Evolutionary conservation across 2,888 invertebrate species (phyloP).

Genomic region (Epinotia bilunana): DNA sequence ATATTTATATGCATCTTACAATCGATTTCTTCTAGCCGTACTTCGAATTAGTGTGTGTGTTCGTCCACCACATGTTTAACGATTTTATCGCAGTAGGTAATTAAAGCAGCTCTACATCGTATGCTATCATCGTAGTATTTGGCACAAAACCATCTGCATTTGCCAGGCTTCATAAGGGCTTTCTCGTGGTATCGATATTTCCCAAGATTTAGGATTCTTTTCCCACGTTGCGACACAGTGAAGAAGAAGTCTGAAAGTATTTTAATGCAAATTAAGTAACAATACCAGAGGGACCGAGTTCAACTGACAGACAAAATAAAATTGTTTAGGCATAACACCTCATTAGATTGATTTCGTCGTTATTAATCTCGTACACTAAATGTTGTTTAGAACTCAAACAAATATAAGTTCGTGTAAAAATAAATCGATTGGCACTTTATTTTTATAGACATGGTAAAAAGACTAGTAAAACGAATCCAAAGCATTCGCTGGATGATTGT

Average conservation of each 20-base stretch:
- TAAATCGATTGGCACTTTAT: conserved; percentile 36
- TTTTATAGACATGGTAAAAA: conserved; percentile 9
- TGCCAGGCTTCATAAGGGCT: conserved; percentile 17
- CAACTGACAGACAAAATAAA: background rate
- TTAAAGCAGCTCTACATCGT: conserved; percentile 39
- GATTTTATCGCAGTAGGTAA: conserved; percentile 36
- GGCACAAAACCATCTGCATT: conserved; percentile 38
- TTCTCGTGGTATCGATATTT: conserved; percentile 37
- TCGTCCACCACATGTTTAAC: conserved; percentile 23
- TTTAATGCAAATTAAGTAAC: conserved; percentile 3
- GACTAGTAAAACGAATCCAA: conserved; percentile 46
- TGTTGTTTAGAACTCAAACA: conserved; percentile 7
- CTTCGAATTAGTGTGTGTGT: conserved; percentile 24
- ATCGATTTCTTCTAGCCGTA: background rate
- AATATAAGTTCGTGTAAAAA: conserved; percentile 16
- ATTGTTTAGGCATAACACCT: background rate
- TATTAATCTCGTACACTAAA: too few species aligned
- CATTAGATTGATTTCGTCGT: too few species aligned
- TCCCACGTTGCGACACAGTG: conserved; percentile 45
- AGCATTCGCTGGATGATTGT: conserved; percentile 57
- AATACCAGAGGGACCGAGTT: background rate
- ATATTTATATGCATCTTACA: background rate
- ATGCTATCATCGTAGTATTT: conserved; percentile 38
- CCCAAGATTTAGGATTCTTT: conserved; percentile 44
- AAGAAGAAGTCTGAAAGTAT: conserved; percentile 43